phyloP scores from a whole-genome alignment of 2,113 vertebrate genomes.

The Antennarius striatus region DNA sequence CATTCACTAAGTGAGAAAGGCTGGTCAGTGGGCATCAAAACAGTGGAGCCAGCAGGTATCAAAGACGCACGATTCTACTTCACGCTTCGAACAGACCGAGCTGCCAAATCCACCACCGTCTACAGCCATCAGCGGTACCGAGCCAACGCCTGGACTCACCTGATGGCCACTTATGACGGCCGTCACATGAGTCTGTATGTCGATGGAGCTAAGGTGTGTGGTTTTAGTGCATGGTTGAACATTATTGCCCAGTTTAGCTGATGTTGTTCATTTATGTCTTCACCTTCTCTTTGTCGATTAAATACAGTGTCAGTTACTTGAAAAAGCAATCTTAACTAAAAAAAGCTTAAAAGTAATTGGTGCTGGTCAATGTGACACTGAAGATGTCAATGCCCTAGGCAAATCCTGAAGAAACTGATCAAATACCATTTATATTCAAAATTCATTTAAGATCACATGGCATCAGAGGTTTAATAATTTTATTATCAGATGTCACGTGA shows the following conservation, averaged over 20 bases:
- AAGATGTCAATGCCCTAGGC: no score
- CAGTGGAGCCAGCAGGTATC: conserved; percentile 75
- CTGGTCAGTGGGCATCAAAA: conserved; percentile 91
- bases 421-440: no score
- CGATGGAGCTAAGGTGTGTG: conserved; percentile 83
- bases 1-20: conserved; percentile 88
- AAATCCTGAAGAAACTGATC: no score
- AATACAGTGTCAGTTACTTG: not conserved
- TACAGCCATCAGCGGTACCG: conserved; percentile 81
- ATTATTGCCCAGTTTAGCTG: not conserved
- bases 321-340: not conserved
- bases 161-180: conserved; percentile 88
- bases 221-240: not conserved
- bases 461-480: no score
- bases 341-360: not conserved
- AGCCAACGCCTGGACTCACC: conserved; percentile 85
- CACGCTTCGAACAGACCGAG: conserved; percentile 90
- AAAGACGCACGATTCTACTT: conserved; percentile 93
- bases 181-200: conserved; percentile 86
- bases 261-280: not conserved
- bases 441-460: no score
- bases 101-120: conserved; percentile 81
- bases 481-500: no score
- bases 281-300: not conserved
- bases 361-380: no score